Evolutionary conservation across 2,113 vertebrate genomes (phyloP), one percentile per base, ranked within the genome.

Genomic region (Tragelaphus scriptus): DNA sequence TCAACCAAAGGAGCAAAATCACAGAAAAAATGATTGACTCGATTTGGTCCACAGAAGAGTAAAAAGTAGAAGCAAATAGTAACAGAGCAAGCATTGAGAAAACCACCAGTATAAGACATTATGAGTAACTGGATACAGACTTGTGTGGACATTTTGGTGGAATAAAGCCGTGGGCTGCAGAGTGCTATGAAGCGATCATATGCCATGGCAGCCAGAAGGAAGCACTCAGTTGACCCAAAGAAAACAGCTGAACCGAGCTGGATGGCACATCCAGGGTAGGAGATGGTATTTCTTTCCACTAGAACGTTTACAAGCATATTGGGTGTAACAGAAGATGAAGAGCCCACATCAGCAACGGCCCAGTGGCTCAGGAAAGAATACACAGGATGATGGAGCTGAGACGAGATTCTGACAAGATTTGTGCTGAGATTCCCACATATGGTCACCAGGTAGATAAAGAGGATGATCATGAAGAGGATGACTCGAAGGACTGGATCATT

Each of bases 191-290:
- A 75, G 21, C 68, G 36, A 40, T 75, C 68, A 75, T 97, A 96
- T 0, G 97, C 97, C 97, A 97, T 98, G 81, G 15, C 71, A 53
- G 90, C 97, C 53, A 97, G 58, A 80, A 98, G 32, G 40, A 98
- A 91, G 3, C 96, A 95, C 25, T 98, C 95, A 2, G 7, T 4
- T 40, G 85, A 44, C 9, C 91, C 95, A 30, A 97, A 97, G 51
- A 85, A 96, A 63, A 44, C 90, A 3, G 0, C 86, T 51, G 86
- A 79, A 4, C 81, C 40, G 1, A 96, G 89, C 28, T 97, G 95
- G 5, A 87, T 68, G 30, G n/a, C 89, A 81, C 96, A 97, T 7
- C 63, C 92, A 44, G n/a, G 0, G 4, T 93, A 90, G 26, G 96
- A 92, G n/a, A 97, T 97, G 14, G 55, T 61, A 7, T 77, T 85